phyloP scores from a whole-genome alignment of 2,113 vertebrate genomes.

The Oreochromis niloticus region DNA sequence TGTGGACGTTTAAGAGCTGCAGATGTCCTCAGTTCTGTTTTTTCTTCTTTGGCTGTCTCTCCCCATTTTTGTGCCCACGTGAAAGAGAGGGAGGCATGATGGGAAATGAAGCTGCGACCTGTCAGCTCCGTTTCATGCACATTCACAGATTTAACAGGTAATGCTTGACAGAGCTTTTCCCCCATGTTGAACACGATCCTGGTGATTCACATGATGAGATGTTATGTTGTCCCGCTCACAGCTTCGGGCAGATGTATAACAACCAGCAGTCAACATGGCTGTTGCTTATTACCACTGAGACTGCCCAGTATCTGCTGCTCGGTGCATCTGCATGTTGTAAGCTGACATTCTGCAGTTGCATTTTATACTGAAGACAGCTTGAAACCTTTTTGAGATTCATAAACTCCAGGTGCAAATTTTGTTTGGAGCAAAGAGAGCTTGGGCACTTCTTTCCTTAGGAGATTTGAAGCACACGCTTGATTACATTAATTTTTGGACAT shows the following conservation, averaged over 20 bases:
- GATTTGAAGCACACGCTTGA: not conserved
- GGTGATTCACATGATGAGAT: not conserved
- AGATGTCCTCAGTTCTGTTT: conserved; percentile 8
- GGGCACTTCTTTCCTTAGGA: not conserved
- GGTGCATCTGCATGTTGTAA: not conserved
- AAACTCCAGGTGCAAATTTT: conserved; percentile 13
- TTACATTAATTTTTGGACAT: not conserved
- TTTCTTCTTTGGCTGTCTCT: not conserved
- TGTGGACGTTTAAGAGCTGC: conserved; percentile 6
- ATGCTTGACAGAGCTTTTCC: not conserved
- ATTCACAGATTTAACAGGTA: not conserved
- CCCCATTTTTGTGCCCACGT: not conserved
- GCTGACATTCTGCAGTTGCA: conserved; percentile 7
- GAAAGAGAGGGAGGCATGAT: not conserved
- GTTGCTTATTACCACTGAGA: conserved; percentile 27
- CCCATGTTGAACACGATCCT: not conserved
- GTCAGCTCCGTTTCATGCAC: not conserved
- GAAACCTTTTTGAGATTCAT: conserved; percentile 40
- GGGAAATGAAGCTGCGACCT: not conserved
- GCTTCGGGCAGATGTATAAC: not conserved
- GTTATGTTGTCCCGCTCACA: not conserved
- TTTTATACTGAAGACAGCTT: conserved; percentile 37
- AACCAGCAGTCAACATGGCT: conserved; percentile 1
- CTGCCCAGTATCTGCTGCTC: conserved; percentile 2
- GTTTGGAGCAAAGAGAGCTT: not conserved